Base-by-base conservation (phyloP, 2,113 vertebrate species). In the Carlito syrichta region DNA sequence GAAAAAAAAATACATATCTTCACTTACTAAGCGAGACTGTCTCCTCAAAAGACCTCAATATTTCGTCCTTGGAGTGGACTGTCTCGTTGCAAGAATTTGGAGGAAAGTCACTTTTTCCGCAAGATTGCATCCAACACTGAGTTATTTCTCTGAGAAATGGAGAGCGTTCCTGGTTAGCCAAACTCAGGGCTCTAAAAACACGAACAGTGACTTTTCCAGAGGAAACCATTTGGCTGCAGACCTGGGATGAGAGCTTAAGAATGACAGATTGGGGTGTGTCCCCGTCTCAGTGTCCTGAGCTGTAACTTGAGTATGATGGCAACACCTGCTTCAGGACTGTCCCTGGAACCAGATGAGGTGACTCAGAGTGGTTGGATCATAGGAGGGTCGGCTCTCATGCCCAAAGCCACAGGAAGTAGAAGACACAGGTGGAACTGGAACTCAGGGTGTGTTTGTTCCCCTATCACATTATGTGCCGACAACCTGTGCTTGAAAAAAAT, bases 91-190 rank as follows among this genome's bases (percentile, higher is more conserved):
- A 30, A 63, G 89, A 78, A 84, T 87, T 93, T 85, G 92, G 86
- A 96, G n/a, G 71, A 66, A 79, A 56, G 86, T 95, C 63, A 62
- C 60, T 92, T 96, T 96, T 97, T 96, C 96, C 90, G 32, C 38
- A 48, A 79, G 50, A 50, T 17, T 69, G 35, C 69, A 45, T 87
- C 95, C 96, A 95, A 35, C 0, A 14, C 11, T 20, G 69, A 90
- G n/a, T 78, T 71, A 32, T 27, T 58, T 84, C 88, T 90, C 71
- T 30, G 56, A 45, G 74, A 58, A 50, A 79, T 89, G 63, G 69
- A 92, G 84, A 87, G 95, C 69, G 69, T 10, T 95, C 76, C 76
- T 84, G 79, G 84, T 73, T 22, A 95, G 81, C 91, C 76, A 63
- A 23, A 74, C 79, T 68, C 27, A 0, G 56, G 74, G 45, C 35